A percentile compares a stretch with the other conserved stretches of the same genome.
These are phyloP conservation scores for Cololabis saira DNA, from an alignment of 2,113 vertebrate species.

Conservation along the genomic window DNA sequence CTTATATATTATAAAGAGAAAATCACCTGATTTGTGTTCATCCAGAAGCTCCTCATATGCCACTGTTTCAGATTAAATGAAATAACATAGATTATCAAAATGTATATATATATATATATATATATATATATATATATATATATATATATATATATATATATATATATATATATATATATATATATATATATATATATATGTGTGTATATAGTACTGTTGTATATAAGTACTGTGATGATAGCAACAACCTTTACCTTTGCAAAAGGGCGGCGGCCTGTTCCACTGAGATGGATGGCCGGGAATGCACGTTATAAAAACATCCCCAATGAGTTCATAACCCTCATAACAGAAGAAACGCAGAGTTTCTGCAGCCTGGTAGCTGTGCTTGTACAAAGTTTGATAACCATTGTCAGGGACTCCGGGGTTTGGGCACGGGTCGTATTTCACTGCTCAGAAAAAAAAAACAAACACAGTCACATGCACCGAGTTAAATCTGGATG, in stretches of 20 bases:
- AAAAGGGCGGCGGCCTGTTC: constrained; percentile 92
- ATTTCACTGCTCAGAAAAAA: constrained; percentile 85
- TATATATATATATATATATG: no score
- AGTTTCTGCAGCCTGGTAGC: constrained; percentile 92
- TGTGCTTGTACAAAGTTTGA: constrained; percentile 92
- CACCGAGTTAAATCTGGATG: not conserved
- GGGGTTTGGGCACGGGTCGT: constrained; percentile 92
- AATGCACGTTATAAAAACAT: constrained; percentile 91
- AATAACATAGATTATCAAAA: not conserved
- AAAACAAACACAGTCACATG: not conserved
- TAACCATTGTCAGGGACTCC: constrained; percentile 93
- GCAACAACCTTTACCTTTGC: constrained; percentile 85
- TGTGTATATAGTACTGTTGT: no score
- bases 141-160: no score
- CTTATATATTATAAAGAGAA: not conserved
- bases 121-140: no score
- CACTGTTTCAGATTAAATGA: constrained; percentile 69
- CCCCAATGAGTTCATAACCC: constrained; percentile 92
- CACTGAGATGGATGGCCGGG: constrained; percentile 92
- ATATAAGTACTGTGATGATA: not conserved
- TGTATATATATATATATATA: no score
- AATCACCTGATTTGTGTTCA: constrained; percentile 88
- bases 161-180: no score
- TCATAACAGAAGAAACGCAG: constrained; percentile 94
- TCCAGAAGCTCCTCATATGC: constrained; percentile 92